Evolutionary conservation across 1,140 invertebrate genomes (phyloP).

Genomic region (Drosophila cardini): DNA sequence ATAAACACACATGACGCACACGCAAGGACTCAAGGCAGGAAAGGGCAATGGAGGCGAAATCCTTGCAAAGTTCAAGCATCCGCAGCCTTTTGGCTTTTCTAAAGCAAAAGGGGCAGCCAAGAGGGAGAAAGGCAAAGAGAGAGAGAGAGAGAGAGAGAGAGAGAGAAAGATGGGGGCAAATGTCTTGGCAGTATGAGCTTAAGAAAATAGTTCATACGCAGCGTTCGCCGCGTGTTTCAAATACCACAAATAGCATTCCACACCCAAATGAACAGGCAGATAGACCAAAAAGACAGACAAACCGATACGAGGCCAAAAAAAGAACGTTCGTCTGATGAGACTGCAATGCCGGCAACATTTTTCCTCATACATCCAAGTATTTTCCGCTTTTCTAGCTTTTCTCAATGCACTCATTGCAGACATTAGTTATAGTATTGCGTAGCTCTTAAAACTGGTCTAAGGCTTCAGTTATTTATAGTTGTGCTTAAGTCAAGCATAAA

Average conservation of each 20-base stretch:
- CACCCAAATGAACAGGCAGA: constrained; percentile 31
- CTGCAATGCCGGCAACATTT: constrained; percentile 31
- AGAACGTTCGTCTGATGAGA: constrained; percentile 32
- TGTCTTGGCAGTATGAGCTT: constrained; percentile 33
- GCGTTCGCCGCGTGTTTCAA: constrained; percentile 68
- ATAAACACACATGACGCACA: constrained; percentile 41
- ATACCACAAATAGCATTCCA: constrained; percentile 69
- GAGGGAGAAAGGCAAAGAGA: neutral
- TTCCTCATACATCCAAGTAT: constrained; percentile 9
- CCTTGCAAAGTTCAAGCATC: constrained; percentile 38
- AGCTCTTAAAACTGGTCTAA: constrained; percentile 28
- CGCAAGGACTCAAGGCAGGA: constrained; percentile 39
- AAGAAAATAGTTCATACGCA: constrained; percentile 79
- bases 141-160: too few species aligned
- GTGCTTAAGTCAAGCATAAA: neutral
- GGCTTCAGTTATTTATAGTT: neutral
- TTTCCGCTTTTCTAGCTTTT: constrained; percentile 17
- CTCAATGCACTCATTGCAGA: constrained; percentile 15
- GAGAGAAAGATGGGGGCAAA: neutral
- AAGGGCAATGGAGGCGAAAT: constrained; percentile 40
- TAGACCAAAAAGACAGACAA: neutral
- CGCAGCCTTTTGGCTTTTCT: constrained; percentile 44
- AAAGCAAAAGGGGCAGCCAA: constrained; percentile 1
- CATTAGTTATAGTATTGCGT: constrained; percentile 1
- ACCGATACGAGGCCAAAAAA: constrained; percentile 11